Evolutionary conservation across 2,888 invertebrate species (phyloP).

Genomic region (Abscondita cerata): DNA sequence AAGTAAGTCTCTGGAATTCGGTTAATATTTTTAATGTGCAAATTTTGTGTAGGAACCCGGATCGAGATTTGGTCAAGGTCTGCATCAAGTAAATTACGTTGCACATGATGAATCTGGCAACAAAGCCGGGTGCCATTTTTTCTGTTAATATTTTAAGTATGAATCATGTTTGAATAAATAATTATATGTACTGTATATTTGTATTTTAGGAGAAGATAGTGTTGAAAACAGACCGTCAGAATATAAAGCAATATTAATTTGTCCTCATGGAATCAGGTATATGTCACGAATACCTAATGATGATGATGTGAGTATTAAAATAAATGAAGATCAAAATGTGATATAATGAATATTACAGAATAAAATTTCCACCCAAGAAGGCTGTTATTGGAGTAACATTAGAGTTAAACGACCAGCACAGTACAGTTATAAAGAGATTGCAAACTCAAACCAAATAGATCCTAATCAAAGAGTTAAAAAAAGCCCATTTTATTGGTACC

Average conservation of each 20-base stretch:
- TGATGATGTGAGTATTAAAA: slow-evolving; percentile 47
- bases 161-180: background rate
- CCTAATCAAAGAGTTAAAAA: slow-evolving; percentile 23
- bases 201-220: slow-evolving; percentile 38
- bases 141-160: slow-evolving; percentile 67
- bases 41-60: slow-evolving; percentile 65
- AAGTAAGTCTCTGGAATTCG: slow-evolving; percentile 54
- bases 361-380: slow-evolving; percentile 43
- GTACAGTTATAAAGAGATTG: slow-evolving; percentile 42
- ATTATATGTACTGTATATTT: background rate
- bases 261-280: slow-evolving; percentile 54
- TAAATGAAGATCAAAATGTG: slow-evolving; percentile 43
- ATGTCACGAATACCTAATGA: slow-evolving; percentile 47
- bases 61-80: slow-evolving; percentile 64
- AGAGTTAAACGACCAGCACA: slow-evolving; percentile 45
- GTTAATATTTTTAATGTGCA: background rate
- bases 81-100: slow-evolving; percentile 69
- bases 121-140: slow-evolving; percentile 69
- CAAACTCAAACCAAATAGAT: background rate
- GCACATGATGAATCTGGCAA: slow-evolving; percentile 70
- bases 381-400: slow-evolving; percentile 53
- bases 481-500: slow-evolving; percentile 39
- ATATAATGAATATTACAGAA: too few relatives aligned
- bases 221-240: slow-evolving; percentile 30
- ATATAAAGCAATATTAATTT: slow-evolving; percentile 53